Evolutionary conservation across 53 echinoderm and acorn worm species (phyloP), one percentile per base, ranked within the genome.

Genomic region (Temnopleurus reevesii): DNA sequence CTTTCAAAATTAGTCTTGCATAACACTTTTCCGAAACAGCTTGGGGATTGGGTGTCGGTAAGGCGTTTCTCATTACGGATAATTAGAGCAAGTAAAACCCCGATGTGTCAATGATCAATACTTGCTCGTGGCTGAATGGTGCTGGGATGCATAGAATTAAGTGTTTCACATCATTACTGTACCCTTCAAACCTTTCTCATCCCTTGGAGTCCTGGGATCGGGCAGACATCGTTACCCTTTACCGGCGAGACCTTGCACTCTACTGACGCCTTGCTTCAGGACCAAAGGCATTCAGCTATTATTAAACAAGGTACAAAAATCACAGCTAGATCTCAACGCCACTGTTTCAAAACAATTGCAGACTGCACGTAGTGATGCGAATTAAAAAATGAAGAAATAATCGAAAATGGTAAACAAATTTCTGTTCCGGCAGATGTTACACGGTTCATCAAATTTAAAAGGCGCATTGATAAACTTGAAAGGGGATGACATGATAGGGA

Each of bases 21-120:
- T n/a, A n/a, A n/a, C n/a, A n/a, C n/a, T n/a, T n/a, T n/a, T n/a
- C n/a, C n/a, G 66, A 5, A 66, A 66, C 66, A 36, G n/a, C 36
- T 38, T 66, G 35, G 7, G 38, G 18, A 66, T 38, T 7, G 15
- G 66, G 66, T 38, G 38, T n/a, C n/a, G 3, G 41, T 5, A n/a
- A 66, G 66, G 35, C 38, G 19, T 38, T 5, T n/a, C 71, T n/a
- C 41, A 5, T 71, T 41, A 36, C 71, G 34, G 71, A 71, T 71
- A 71, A 71, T 71, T 21, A 71, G 71, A 71, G 15, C 71, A 71
- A 71, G 71, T 21, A 71, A 71, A 71, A 5, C 21, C 15, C 38
- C 36, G 6, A n/a, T n/a, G 71, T 71, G 71, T 71, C 38, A 71
- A 71, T 21, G 21, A 71, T 71, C 71, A 41, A 71, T 71, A 71